Conservation (phyloP, 2,888 invertebrate genomes). For the Danaus chrysippus region DNA sequence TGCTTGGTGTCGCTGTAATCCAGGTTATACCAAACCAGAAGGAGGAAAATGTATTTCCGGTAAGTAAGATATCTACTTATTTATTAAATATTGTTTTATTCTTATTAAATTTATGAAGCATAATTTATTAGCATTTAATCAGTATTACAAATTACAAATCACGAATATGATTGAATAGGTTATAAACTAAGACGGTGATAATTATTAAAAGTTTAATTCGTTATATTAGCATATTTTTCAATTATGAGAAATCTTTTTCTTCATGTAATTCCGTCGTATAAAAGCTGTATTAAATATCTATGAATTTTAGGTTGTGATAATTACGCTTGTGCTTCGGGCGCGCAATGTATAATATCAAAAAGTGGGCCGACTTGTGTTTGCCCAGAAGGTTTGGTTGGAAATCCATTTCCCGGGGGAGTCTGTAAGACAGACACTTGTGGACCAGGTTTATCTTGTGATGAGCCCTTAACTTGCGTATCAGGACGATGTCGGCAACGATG, state of each 20-base stretch:
- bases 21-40: constrained; percentile 88
- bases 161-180: no score
- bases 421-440: constrained; percentile 92
- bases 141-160: no score
- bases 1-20: constrained; percentile 92
- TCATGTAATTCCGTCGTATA: background rate
- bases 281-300: constrained; percentile 2
- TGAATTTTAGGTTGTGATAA: constrained; percentile 83
- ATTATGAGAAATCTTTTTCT: background rate
- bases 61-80: constrained; percentile 46
- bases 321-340: constrained; percentile 88
- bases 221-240: no score
- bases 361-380: constrained; percentile 94
- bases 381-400: constrained; percentile 90
- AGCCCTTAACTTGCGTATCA: constrained; percentile 89
- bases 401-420: constrained; percentile 94
- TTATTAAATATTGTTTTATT: constrained; percentile 10
- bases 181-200: no score
- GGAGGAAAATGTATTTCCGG: constrained; percentile 91
- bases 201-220: no score
- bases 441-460: constrained; percentile 85
- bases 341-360: constrained; percentile 90
- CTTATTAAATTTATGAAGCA: background rate
- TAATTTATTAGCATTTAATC: no score
- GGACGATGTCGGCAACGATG: constrained; percentile 94